These are phyloP conservation scores for Hippoglossus hippoglossus DNA, from an alignment of 2,797 vertebrate species.

Conservation along the genomic window DNA sequence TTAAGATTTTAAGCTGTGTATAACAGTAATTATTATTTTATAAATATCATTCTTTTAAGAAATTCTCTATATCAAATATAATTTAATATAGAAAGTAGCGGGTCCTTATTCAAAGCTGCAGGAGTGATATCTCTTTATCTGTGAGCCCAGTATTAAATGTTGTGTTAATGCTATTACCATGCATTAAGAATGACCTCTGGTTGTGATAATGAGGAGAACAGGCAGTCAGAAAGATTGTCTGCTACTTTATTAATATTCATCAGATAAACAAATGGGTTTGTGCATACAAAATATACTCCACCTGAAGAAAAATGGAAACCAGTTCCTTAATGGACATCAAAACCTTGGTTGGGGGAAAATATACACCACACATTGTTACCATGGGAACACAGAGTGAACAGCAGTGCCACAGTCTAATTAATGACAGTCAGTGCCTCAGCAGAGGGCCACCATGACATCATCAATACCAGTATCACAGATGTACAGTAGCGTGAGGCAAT, in stretches of 20 bases:
- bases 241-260: conserved; percentile 48
- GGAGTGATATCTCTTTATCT: background rate
- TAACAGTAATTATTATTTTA: background rate
- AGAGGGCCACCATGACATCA: conserved; percentile 75
- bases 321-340: conserved; percentile 65
- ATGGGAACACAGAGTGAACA: conserved; percentile 82
- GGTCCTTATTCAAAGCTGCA: background rate
- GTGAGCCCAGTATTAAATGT: conserved; percentile 4
- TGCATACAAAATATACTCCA: conserved; percentile 54
- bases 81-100: background rate
- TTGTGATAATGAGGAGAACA: conserved; percentile 35
- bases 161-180: background rate
- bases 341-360: conserved; percentile 57
- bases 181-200: background rate
- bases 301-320: conserved; percentile 58
- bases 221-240: conserved; percentile 14
- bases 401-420: conserved; percentile 79
- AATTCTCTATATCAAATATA: too few species aligned
- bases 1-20: background rate
- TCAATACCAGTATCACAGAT: conserved; percentile 69
- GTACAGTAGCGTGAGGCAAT: conserved; percentile 45
- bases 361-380: conserved; percentile 80
- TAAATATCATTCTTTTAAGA: too few species aligned
- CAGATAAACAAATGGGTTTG: conserved; percentile 44
- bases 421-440: conserved; percentile 77